These are phyloP conservation scores for Barypeithes pellucidus DNA, from an alignment of 2,888 invertebrate genomes.

Conservation along the genomic window DNA sequence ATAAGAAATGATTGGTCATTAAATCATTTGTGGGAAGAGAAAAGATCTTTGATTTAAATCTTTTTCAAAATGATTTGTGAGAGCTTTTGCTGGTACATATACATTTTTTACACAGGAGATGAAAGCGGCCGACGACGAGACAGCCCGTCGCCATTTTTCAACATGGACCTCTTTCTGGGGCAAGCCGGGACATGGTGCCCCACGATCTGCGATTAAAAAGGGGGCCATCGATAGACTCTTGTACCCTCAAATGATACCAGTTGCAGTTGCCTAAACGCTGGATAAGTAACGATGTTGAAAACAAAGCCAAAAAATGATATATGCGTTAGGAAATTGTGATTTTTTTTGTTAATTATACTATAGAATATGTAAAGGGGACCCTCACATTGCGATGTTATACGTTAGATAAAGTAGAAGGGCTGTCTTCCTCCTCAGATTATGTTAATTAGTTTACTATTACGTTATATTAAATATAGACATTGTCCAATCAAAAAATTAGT, in stretches of 20 bases:
- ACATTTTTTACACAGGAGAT: constrained; percentile 77
- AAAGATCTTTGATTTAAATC: no score
- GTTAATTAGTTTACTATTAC: no score
- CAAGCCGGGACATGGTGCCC: constrained; percentile 81
- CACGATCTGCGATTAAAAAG: constrained; percentile 64
- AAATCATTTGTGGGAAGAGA: no score
- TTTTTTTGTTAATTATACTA: neutral
- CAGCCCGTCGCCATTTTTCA: constrained; percentile 80
- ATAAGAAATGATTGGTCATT: no score
- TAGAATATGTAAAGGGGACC: no score
- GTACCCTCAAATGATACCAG: constrained; percentile 65
- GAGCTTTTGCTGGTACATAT: no score
- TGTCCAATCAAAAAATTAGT: no score
- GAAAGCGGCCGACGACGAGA: constrained; percentile 77
- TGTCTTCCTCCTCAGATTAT: no score
- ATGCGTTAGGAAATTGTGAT: constrained; percentile 2
- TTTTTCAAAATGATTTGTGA: no score
- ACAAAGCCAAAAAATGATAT: constrained; percentile 5
- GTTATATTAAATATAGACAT: no score
- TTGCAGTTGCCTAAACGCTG: constrained; percentile 56
- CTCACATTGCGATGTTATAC: no score
- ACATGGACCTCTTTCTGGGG: constrained; percentile 88
- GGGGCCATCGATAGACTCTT: constrained; percentile 65
- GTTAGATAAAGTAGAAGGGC: no score
- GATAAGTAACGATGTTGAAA: neutral